Conservation (phyloP, 1,140 invertebrate genomes). For the Lepidurus arcticus region DNA sequence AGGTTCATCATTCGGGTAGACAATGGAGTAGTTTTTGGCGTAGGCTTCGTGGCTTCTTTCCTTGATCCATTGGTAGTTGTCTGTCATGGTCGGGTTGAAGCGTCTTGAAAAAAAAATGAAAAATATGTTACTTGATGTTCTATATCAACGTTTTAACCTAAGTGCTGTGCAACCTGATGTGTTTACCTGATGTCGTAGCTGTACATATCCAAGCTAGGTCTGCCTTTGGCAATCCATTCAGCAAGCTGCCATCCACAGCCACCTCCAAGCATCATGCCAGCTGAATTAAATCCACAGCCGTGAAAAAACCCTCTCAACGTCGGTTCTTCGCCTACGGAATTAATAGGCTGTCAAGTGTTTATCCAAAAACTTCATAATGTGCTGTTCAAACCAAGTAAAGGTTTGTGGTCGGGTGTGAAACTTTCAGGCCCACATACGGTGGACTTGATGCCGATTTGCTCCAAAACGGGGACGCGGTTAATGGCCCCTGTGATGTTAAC, state of each 20-base stretch:
- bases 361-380: background rate
- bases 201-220: constrained; percentile 78
- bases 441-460: constrained; percentile 68
- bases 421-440: constrained; percentile 79
- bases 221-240: constrained; percentile 71
- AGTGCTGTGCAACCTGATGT: background rate
- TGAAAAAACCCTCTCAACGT: constrained; percentile 61
- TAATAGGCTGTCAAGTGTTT: background rate
- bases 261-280: constrained; percentile 83
- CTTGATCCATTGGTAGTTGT: constrained; percentile 62
- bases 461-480: constrained; percentile 64
- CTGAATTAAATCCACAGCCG: constrained; percentile 79
- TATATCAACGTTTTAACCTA: constrained; percentile 29
- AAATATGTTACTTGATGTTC: constrained; percentile 22
- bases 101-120: constrained; percentile 42
- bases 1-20: constrained; percentile 77
- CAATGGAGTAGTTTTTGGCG: constrained; percentile 75
- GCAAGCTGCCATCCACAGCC: constrained; percentile 78
- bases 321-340: constrained; percentile 50
- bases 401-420: constrained; percentile 85
- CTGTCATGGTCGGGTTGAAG: constrained; percentile 63
- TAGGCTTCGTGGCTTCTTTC: constrained; percentile 81
- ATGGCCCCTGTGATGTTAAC: constrained; percentile 65
- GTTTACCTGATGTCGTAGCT: constrained; percentile 69
- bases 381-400: constrained; percentile 56